Evolutionary conservation across 1,140 invertebrate genomes (phyloP).

Genomic region (Galendromus occidentalis): DNA sequence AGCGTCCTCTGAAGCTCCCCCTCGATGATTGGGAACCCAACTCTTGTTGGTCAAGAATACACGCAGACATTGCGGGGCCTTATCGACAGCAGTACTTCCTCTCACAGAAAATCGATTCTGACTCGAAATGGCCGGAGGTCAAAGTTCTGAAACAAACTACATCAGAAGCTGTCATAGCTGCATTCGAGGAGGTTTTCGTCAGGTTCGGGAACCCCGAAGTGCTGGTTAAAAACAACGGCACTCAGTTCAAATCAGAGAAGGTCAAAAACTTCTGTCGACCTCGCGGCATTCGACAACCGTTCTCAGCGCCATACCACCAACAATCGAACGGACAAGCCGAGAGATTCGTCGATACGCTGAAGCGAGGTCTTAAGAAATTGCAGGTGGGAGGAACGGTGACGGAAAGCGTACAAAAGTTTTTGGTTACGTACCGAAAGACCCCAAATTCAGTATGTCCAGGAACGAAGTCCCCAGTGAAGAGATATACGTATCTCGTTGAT

Average conservation of each 20-base stretch:
- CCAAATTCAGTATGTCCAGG: too few species aligned
- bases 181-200: slow-evolving; percentile 25
- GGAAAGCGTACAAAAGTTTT: too few species aligned
- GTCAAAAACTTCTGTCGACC: slow-evolving; percentile 27
- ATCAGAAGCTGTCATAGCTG: slow-evolving; percentile 17
- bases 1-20: slow-evolving; percentile 18
- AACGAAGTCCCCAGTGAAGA: too few species aligned
- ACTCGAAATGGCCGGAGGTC: slow-evolving; percentile 28
- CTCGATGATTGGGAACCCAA: slow-evolving; percentile 25
- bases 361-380: too few species aligned
- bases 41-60: slow-evolving; percentile 29
- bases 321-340: slow-evolving; percentile 30
- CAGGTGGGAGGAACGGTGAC: too few species aligned
- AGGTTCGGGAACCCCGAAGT: slow-evolving; percentile 22
- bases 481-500: too few species aligned
- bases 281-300: slow-evolving; percentile 25
- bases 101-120: slow-evolving; percentile 29
- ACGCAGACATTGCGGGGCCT: slow-evolving; percentile 33
- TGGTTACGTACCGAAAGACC: too few species aligned
- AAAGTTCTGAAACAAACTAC: neutral
- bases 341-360: slow-evolving; percentile 15
- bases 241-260: slow-evolving; percentile 27
- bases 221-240: slow-evolving; percentile 29
- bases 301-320: slow-evolving; percentile 26
- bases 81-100: slow-evolving; percentile 26